Evolutionary conservation across 2,888 invertebrate species (phyloP), one percentile per base, ranked within the genome.

Genomic region (Tenthredo notha): DNA sequence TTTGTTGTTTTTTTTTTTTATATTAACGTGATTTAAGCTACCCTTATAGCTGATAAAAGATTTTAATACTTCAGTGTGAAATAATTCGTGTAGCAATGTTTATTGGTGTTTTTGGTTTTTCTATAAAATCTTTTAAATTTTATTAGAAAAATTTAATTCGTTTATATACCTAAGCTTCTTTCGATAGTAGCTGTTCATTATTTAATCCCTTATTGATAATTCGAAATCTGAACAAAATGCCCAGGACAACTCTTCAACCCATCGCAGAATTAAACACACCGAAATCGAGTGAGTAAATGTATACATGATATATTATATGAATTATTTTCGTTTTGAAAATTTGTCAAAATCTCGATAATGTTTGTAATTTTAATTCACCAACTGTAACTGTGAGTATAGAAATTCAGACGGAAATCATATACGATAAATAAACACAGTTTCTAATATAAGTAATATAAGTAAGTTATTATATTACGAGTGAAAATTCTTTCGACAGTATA

Each of bases 191-290:
- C 37, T 18, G 21, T 43, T 74, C 18, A 54, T 33, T 50, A 9
- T 18, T 77, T 5, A 65, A 58, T 25, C 15, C 33, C 50, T 77
- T 47, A 10, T 4, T n/a, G 18, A 29, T 50, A 18, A 29, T 29
- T 29, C 33, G 18, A 29, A 50, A 77, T 6, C 37, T 1, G 21
- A 43, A 65, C 77, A 74, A 61, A 40, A 84, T 86, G 87, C 72
- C 84, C 86, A 84, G 87, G 87, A 89, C 88, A 0, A 87, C 88
- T 18, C 89, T 92, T 2, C 92, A 92, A 84, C 92, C 92, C 12
- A 92, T 92, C 84, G 91, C 92, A 88, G 92, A 92, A 88, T 90
- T 90, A 7, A 91, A 91, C 72, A 90, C 92, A 10, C 89, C 90
- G 21, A 92, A 91, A 84, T 89, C 90, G 21, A 88, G 92, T 92